These are phyloP conservation scores for Corvus cornix DNA, from an alignment of 2,113 vertebrate species.

Conservation along the genomic window DNA sequence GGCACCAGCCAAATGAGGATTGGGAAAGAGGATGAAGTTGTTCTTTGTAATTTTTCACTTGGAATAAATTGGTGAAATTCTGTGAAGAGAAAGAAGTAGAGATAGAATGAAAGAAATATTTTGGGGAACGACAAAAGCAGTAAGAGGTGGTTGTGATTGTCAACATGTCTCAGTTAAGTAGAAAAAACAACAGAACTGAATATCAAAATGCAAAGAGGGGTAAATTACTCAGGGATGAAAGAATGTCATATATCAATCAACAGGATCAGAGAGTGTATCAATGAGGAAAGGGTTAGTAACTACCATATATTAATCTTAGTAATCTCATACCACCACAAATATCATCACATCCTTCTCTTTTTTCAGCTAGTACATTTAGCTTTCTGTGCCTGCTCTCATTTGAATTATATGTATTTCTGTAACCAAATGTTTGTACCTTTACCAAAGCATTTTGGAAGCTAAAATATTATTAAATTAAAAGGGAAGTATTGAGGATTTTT, in stretches of 20 bases:
- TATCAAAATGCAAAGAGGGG: neutral
- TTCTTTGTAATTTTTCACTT: neutral
- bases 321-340: neutral
- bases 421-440: neutral
- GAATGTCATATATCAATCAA: accelerated
- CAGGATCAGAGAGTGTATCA: neutral
- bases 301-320: neutral
- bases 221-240: neutral
- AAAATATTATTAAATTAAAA: neutral
- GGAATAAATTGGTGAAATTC: neutral
- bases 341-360: neutral
- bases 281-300: neutral
- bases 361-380: neutral
- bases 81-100: neutral
- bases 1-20: neutral
- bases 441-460: neutral
- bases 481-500: neutral
- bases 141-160: neutral
- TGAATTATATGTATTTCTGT: neutral
- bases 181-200: neutral
- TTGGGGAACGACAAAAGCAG: neutral
- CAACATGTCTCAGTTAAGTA: neutral
- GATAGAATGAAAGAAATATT: neutral
- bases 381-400: neutral
- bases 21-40: neutral